Evolutionary conservation across 35 echinoderm and acorn worm species (phyloP), one percentile per base, ranked within the genome.

Genomic region (Lytechinus variegatus): DNA sequence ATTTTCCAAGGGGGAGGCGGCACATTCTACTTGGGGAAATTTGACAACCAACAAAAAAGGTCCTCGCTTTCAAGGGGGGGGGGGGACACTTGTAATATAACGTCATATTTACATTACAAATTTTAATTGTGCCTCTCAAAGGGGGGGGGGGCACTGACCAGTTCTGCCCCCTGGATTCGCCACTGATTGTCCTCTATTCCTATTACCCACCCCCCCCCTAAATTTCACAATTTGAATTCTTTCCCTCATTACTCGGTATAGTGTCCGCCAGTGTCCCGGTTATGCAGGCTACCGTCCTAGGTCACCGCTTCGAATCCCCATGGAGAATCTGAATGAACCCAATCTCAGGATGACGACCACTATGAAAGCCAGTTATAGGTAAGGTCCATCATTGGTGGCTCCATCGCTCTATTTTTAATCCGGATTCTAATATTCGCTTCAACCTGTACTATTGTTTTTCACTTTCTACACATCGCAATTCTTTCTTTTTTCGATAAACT

Each of bases 211-310:
- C 66, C 66, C 14, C 66, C 66, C 66, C 21, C 66, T 79, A 24
- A 79, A 24, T 79, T n/a, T 58, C 16, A 6, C 2, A 19, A 16
- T 24, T 8, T n/a, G 2, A 8, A 60, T 60, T 24, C 16, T 79
- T n/a, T n/a, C 66, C 5, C 66, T 79, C 66, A 87, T 89, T 95
- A 72, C 54, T 97, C 52, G 10, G 33, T 44, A 44, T 55, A 99
- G 98, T 61, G 97, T 98, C 24, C 97, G 98, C 0, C 97, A 95
- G 52, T 97, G 97, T 94, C 98, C 98, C 27, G 97, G 98, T 16
- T 99, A 99, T 92, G 96, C 96, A 24, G 98, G 98, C 91, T 99
- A 96, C 72, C 91, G 96, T 12, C 98, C 98, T 0, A 95, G 97
- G 55, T 97, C 98, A 52, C 97, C 97, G 44, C 86, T 98, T 13